These are phyloP conservation scores for Pachymerium ferrugineum DNA, from an alignment of 2,888 invertebrate genomes.

Conservation along the genomic window DNA sequence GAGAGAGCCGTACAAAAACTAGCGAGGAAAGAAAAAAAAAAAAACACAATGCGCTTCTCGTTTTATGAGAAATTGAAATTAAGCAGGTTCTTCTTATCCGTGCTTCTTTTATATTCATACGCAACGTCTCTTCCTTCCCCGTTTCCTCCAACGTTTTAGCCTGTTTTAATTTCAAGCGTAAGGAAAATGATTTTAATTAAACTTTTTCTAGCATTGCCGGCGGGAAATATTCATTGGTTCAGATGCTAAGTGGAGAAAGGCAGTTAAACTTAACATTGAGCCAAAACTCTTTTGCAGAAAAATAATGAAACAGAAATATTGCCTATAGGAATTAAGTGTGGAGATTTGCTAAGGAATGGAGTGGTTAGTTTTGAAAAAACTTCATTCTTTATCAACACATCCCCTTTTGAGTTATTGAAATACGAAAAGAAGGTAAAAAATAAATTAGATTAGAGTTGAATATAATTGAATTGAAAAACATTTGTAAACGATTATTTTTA, in stretches of 20 bases:
- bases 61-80: background rate
- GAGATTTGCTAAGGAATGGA: too few species aligned
- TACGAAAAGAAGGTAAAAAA: too few species aligned
- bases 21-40: background rate
- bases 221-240: constrained; percentile 3
- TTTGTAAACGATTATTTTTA: too few species aligned
- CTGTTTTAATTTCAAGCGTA: background rate
- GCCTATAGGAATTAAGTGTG: background rate
- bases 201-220: background rate
- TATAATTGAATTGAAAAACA: too few species aligned
- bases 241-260: background rate
- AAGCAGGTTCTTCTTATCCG: too few species aligned
- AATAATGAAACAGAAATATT: background rate
- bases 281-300: background rate
- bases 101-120: constrained; percentile 8
- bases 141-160: background rate
- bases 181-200: constrained; percentile 1
- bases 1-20: background rate
- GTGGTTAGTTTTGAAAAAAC: too few species aligned
- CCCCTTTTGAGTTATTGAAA: too few species aligned
- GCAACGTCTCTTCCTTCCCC: background rate
- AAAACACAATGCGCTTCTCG: background rate
- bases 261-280: background rate
- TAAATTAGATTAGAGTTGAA: too few species aligned
- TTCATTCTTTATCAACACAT: too few species aligned